phyloP scores from a whole-genome alignment of 2,888 invertebrate species.

The Bembecia ichneumoniformis region DNA sequence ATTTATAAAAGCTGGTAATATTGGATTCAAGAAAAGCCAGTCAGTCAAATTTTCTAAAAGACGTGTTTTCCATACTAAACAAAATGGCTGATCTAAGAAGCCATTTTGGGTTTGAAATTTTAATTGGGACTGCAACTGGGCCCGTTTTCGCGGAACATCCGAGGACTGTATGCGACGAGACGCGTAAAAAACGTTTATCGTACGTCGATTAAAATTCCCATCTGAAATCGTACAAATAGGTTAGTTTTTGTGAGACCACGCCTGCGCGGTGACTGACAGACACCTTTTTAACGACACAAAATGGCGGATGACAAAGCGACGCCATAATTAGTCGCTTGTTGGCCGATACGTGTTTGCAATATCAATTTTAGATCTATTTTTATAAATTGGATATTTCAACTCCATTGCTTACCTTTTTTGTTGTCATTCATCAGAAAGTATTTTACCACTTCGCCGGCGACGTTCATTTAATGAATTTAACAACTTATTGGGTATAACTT shows the following conservation, averaged over 20 bases:
- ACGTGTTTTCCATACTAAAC: conserved; percentile 7
- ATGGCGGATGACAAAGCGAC: conserved; percentile 21
- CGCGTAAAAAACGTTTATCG: conserved; percentile 39
- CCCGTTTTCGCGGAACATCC: conserved; percentile 40
- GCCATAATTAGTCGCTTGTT: conserved; percentile 16
- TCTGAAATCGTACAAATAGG: conserved; percentile 52
- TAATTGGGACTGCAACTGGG: conserved; percentile 61
- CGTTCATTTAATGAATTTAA: too few relatives aligned
- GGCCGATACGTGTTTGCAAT: conserved; percentile 9
- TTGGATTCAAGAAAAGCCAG: too few relatives aligned
- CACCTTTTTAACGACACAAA: conserved; percentile 29
- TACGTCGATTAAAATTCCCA: conserved; percentile 42
- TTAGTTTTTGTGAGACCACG: conserved; percentile 43
- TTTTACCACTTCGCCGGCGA: too few relatives aligned
- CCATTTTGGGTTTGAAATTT: conserved; percentile 64
- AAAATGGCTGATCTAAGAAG: conserved; percentile 58
- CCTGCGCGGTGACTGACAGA: conserved; percentile 26
- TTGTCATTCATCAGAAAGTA: too few relatives aligned
- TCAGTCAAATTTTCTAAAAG: too few relatives aligned
- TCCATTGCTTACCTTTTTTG: background rate
- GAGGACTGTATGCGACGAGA: conserved; percentile 21
- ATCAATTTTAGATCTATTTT: conserved; percentile 9
- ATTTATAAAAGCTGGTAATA: too few relatives aligned
- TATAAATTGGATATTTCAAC: conserved; percentile 15
- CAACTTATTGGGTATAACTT: too few relatives aligned